Base-by-base conservation (phyloP, 1,140 invertebrate species). In the Eupeodes corollae region DNA sequence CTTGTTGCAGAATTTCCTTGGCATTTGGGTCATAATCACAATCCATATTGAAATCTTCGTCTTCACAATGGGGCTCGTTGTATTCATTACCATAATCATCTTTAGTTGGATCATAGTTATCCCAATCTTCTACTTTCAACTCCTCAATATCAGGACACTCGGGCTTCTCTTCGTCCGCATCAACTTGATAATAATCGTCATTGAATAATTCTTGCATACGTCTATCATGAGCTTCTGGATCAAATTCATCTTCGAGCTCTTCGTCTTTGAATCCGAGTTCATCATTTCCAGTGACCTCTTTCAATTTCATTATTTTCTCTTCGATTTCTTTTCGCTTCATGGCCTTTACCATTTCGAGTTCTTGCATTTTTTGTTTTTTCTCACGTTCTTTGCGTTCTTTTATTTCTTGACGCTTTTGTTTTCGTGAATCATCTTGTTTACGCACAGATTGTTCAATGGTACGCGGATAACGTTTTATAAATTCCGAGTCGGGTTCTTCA, bases 401-500 rank as follows among this genome's bases (percentile, higher is more conserved):
- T 1, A 80, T 47, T 67, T 88, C 83, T 16, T 78, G 77, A 42
- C 90, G 75, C 58, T 91, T 88, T 18, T 82, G 65, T 43, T 90
- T 79, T 46, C 92, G 75, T 48, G 77, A 79, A 31, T 83, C 83
- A 62, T 95, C 84, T 56, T 84, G 85, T 19, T 78, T 79, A 30
- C 94, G 76, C 45, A 97, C 68, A 5, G 88, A 85, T 67, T 85
- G 81, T 51, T 86, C 80, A 53, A 98, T 79, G 1, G 83, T 91
- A 55, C 94, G 77, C 1, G 94, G 93, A 75, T 88, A 97, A 14
- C 86, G 73, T 73, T 91, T 91, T 15, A 91, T 79, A 75, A 93
- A 95, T 57, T 96, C 88, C 43, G 84, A 77, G 72, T 96, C 93
- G 1, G 93, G 93, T 70, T 98, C 92, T 72, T 98, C 91, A 71